A percentile compares a stretch with the other conserved stretches of the same genome.
These are phyloP conservation scores for Smutsia gigantea DNA, from an alignment of 2,797 vertebrate genomes.

Conservation along the genomic window DNA sequence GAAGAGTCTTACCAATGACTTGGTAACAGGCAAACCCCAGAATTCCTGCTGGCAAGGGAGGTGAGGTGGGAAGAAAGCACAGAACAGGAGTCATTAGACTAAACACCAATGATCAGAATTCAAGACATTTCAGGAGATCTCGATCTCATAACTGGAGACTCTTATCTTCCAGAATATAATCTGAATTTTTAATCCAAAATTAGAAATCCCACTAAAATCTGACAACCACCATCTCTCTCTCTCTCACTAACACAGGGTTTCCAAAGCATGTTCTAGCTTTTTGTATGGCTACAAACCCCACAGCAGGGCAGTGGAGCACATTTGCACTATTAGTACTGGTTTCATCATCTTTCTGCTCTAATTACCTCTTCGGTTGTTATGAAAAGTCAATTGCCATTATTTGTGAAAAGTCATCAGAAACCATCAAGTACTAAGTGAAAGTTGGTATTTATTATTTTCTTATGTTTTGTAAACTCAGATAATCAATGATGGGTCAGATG, in stretches of 20 bases:
- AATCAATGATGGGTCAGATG: neutral
- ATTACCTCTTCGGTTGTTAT: slow-evolving; percentile 2
- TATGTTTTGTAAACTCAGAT: neutral
- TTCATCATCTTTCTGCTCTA: slow-evolving; percentile 37
- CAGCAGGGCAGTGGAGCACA: neutral
- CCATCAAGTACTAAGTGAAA: neutral
- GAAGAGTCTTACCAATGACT: neutral
- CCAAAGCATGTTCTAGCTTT: neutral
- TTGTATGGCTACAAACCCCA: neutral
- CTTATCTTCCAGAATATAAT: slow-evolving; percentile 4
- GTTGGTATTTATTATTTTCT: slow-evolving; percentile 1
- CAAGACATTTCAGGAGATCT: neutral
- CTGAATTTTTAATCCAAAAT: neutral
- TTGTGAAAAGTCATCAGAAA: slow-evolving; percentile 49
- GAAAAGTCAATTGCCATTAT: slow-evolving; percentile 50
- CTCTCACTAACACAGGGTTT: neutral
- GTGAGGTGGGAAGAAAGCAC: neutral
- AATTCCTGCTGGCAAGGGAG: neutral
- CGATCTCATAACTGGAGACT: neutral
- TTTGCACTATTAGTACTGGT: neutral
- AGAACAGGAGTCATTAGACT: neutral
- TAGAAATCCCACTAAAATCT: neutral
- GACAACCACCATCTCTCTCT: neutral
- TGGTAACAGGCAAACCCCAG: neutral
- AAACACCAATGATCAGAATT: neutral